Base-by-base conservation (phyloP, 2,888 invertebrate species). In the Eubasilissa splendida region DNA sequence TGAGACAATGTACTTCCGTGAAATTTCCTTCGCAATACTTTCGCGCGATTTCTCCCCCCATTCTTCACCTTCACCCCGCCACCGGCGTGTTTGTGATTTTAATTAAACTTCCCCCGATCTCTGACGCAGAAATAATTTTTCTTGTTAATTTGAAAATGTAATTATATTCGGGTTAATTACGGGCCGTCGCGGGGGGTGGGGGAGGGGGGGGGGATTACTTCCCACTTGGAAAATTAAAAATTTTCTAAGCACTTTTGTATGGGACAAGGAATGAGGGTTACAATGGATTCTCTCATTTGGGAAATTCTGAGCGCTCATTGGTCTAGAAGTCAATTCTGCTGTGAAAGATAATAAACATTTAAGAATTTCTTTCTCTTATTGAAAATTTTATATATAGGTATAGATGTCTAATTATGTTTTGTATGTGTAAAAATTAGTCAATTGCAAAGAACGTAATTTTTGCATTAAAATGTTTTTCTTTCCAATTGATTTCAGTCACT, bases 91-190 rank as follows among this genome's bases (percentile, higher is more conserved):
- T 68, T 42, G 11, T 12, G 42, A 68, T 73, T 79, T 79, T 79
- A 73, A 79, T 73, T 79, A 73, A 79, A 79, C 54, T 54, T 63
- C 70, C 79, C 31, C 50, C 50, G 33, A 63, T 79, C 56, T 59
- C 31, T n/a, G 73, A 63, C 54, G 50, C 60, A 60, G 65, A 53
- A 71, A 73, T 73, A 79, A 73, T 79, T 79, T 79, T 74, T 74
- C 79, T 73, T 42, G 79, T 79, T 79, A 79, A 79, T 79, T 79
- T 73, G 73, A 79, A 73, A 79, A 79, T 63, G 73, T 79, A 79
- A 79, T 79, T 79, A 79, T 79, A 73, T 73, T 79, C 79, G 73
- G 73, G 79, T 79, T 79, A 73, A 73, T 79, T 71, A 65, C 73
- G 54, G 65, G 11, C 12, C 60, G 9, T 50, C 54, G 42, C 60